Evolutionary conservation across 2,888 invertebrate genomes (phyloP).

Genomic region (Pachliopta kotzebuea): DNA sequence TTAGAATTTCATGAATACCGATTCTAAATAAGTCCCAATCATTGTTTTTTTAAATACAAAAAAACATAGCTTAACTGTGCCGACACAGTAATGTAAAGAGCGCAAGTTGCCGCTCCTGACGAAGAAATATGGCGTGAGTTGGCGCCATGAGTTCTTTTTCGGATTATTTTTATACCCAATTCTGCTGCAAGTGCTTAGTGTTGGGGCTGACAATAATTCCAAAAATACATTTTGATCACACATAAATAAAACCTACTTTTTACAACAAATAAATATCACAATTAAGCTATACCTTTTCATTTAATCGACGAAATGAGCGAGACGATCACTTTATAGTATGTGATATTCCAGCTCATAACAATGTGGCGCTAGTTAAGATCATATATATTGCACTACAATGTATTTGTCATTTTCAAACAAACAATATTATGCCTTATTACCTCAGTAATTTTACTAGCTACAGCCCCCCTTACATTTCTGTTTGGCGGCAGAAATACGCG

Average conservation of each 20-base stretch:
- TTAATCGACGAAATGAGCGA: background rate
- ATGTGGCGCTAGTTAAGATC: too few relatives aligned
- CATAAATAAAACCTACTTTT: background rate
- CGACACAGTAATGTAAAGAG: slow-evolving; percentile 8
- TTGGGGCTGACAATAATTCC: slow-evolving; percentile 16
- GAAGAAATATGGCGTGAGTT: slow-evolving; percentile 38
- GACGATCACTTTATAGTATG: too few relatives aligned
- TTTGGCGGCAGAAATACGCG: too few relatives aligned
- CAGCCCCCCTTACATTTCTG: too few relatives aligned
- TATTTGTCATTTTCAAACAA: too few relatives aligned
- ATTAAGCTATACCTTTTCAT: background rate
- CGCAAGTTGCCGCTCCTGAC: slow-evolving; percentile 19
- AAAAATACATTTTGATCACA: background rate
- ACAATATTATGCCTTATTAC: too few relatives aligned
- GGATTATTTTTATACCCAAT: slow-evolving; percentile 62
- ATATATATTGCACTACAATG: too few relatives aligned
- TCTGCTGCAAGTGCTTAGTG: slow-evolving; percentile 36
- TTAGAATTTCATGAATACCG: background rate
- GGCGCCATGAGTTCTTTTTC: slow-evolving; percentile 61
- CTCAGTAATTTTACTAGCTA: too few relatives aligned
- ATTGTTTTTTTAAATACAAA: slow-evolving; percentile 13
- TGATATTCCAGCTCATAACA: too few relatives aligned
- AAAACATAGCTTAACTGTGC: slow-evolving; percentile 10
- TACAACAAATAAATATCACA: background rate
- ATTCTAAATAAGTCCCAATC: slow-evolving; percentile 4